A percentile compares a stretch with the other conserved stretches of the same genome.
These are phyloP conservation scores for Micropoecilia bifurca DNA, from an alignment of 2,797 vertebrate genomes.

Conservation along the genomic window DNA sequence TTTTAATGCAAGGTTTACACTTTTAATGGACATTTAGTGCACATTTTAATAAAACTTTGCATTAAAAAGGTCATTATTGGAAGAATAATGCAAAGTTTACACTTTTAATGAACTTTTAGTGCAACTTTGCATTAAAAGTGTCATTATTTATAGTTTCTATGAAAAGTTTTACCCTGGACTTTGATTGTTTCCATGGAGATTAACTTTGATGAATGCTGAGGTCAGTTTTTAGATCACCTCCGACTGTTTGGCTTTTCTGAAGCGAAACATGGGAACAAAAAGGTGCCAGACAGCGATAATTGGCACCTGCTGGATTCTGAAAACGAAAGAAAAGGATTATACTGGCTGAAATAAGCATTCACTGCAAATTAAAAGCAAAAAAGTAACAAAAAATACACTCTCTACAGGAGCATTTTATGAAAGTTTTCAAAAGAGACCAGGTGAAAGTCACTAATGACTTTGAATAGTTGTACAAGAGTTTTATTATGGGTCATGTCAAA, in stretches of 20 bases:
- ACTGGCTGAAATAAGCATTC: neutral
- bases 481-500: neutral
- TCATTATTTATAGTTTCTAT: neutral
- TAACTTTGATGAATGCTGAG: neutral
- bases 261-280: neutral
- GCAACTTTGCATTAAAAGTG: no score
- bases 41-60: no score
- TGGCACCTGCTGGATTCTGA: neutral
- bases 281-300: neutral
- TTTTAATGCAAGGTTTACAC: no score
- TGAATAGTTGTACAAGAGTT: neutral
- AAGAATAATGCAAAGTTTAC: no score
- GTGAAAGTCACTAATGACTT: neutral
- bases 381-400: neutral
- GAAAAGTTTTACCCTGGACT: neutral
- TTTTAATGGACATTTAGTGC: no score
- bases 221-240: neutral
- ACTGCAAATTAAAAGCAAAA: neutral
- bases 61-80: no score
- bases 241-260: neutral
- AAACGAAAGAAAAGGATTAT: neutral
- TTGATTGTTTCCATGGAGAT: neutral
- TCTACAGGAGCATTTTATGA: neutral
- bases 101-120: no score
- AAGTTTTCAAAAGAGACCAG: neutral